Conservation (phyloP, 1,140 invertebrate genomes). For the Adoxophyes honmai region DNA sequence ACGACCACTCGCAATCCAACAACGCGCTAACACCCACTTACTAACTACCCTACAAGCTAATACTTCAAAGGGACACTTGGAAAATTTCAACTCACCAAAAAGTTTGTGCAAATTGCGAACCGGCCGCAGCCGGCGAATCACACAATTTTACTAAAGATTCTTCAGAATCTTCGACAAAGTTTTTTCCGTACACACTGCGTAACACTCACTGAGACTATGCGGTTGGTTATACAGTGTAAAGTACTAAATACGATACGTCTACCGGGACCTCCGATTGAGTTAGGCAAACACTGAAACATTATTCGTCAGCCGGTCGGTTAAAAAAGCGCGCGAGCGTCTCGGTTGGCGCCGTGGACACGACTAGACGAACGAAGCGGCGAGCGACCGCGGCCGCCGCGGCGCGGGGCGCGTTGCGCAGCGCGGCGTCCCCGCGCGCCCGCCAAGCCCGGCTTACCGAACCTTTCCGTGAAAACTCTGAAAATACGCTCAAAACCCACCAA, state of each 20-base stretch:
- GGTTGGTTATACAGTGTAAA: slow-evolving; percentile 71
- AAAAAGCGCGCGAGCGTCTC: slow-evolving; percentile 70
- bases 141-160: slow-evolving; percentile 76
- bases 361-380: slow-evolving; percentile 47
- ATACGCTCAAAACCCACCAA: slow-evolving; percentile 41
- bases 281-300: slow-evolving; percentile 76
- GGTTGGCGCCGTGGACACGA: slow-evolving; percentile 68
- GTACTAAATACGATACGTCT: slow-evolving; percentile 72
- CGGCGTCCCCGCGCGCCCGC: slow-evolving; percentile 30
- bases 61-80: background rate
- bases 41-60: background rate
- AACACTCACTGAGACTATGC: slow-evolving; percentile 76
- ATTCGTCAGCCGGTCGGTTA: slow-evolving; percentile 72
- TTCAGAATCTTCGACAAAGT: slow-evolving; percentile 76
- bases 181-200: slow-evolving; percentile 76
- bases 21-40: slow-evolving; percentile 22
- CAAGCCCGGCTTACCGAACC: slow-evolving; percentile 42
- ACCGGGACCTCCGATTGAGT: slow-evolving; percentile 74
- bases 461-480: slow-evolving; percentile 70
- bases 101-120: slow-evolving; percentile 71
- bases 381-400: slow-evolving; percentile 25
- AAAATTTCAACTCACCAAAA: slow-evolving; percentile 53
- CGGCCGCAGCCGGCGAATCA: slow-evolving; percentile 66
- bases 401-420: slow-evolving; percentile 39
- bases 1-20: slow-evolving; percentile 2